A percentile compares a stretch with the other conserved stretches of the same genome.
Evolutionary conservation across 2,113 vertebrate species (phyloP).

Genomic region (Psephotus haematonotus): DNA sequence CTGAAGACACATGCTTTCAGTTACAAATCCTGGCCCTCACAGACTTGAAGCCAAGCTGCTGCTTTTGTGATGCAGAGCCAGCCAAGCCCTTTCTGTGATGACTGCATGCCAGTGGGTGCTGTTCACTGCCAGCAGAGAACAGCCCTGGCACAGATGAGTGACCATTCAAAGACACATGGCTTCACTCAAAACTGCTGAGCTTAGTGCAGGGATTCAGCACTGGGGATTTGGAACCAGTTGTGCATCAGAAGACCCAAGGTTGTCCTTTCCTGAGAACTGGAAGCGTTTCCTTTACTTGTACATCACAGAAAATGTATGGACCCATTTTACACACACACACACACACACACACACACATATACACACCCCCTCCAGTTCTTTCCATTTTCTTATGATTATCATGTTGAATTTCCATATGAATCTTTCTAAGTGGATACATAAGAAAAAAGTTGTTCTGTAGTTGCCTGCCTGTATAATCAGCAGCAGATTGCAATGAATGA

Average conservation of each 20-base stretch:
- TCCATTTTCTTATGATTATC: background rate
- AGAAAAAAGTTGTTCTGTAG: background rate
- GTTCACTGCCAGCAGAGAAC: accelerated
- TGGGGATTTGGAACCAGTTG: background rate
- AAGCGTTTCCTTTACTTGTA: background rate
- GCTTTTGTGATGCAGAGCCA: background rate
- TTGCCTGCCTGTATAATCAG: background rate
- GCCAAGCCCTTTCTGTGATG: accelerated
- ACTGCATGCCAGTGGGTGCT: background rate
- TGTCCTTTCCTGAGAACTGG: background rate
- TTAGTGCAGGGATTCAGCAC: background rate
- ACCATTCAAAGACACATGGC: accelerated
- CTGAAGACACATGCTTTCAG: background rate
- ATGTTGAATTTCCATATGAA: background rate
- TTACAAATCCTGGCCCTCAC: background rate
- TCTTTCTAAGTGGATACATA: background rate
- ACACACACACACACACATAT: background rate
- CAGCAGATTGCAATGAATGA: background rate
- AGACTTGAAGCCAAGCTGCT: background rate
- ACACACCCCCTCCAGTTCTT: background rate
- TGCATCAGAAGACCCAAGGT: accelerated
- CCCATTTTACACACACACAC: background rate
- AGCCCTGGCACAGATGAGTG: background rate
- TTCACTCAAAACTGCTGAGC: background rate
- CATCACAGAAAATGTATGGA: accelerated